Evolutionary conservation across 1,140 invertebrate genomes (phyloP).

Genomic region (Pseudomyrmex dendroicus): DNA sequence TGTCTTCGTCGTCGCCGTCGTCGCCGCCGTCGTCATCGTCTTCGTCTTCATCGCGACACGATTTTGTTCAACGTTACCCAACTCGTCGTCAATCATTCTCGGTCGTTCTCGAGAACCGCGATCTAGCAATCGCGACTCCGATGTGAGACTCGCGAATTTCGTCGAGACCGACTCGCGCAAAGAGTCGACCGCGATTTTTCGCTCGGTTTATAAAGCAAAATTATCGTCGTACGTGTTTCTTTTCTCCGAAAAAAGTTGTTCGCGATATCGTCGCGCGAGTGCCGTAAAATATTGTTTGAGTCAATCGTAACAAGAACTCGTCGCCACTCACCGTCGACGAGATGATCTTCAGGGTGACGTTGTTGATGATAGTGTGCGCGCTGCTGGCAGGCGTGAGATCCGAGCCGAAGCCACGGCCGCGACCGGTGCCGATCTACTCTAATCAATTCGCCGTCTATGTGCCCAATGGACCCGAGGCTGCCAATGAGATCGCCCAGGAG

Average conservation of each 20-base stretch:
- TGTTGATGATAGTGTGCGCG: conserved; percentile 72
- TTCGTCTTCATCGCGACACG: conserved; percentile 10
- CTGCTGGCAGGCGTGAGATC: conserved; percentile 69
- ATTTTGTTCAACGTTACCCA: conserved; percentile 10
- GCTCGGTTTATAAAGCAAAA: not conserved
- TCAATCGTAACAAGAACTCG: conserved; percentile 5
- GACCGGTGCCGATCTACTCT: conserved; percentile 86
- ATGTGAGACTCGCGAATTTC: conserved; percentile 21
- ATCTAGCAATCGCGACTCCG: not conserved
- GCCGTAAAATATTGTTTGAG: conserved; percentile 4
- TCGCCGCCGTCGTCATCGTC: too few relatives aligned
- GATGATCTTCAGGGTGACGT: conserved; percentile 69
- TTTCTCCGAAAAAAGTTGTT: not conserved
- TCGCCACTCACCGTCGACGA: conserved; percentile 64
- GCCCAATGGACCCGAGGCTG: conserved; percentile 86
- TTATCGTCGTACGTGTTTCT: not conserved
- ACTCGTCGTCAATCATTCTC: not conserved
- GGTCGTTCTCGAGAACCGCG: not conserved
- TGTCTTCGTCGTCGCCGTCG: not conserved
- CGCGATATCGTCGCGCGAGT: conserved; percentile 8
- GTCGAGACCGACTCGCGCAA: conserved; percentile 3
- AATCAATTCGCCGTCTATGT: conserved; percentile 93
- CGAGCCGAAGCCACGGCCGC: conserved; percentile 70
- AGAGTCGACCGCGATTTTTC: not conserved
- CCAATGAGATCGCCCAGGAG: conserved; percentile 88